phyloP scores from a whole-genome alignment of 2,888 invertebrate species.

The Desoria tigrina region DNA sequence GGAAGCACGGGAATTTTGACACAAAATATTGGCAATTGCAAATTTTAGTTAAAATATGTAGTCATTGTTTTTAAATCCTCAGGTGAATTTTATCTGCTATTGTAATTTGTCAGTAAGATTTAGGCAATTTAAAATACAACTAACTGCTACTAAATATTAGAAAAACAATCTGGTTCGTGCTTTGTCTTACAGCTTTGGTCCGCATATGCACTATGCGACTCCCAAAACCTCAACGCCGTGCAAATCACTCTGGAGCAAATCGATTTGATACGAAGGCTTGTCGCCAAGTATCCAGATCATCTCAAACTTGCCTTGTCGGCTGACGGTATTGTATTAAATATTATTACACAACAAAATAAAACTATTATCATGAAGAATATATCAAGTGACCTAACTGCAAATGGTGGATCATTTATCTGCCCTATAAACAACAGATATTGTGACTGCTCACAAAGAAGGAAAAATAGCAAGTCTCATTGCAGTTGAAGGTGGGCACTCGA shows the following conservation, averaged over 20 bases:
- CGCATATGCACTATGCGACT: slow-evolving; percentile 66
- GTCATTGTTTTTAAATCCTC: too few species aligned
- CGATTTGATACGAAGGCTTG: slow-evolving; percentile 66
- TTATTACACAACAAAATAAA: neutral
- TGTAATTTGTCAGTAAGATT: too few species aligned
- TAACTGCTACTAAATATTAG: too few species aligned
- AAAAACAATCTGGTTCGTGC: too few species aligned
- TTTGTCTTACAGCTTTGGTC: slow-evolving; percentile 64
- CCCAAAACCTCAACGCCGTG: slow-evolving; percentile 68
- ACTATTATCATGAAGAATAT: neutral
- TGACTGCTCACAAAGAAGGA: slow-evolving; percentile 58
- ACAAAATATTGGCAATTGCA: too few species aligned
- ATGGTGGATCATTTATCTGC: neutral
- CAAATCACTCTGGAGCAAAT: slow-evolving; percentile 68
- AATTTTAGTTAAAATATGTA: too few species aligned
- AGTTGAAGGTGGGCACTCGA: slow-evolving; percentile 72
- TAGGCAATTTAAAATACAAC: too few species aligned
- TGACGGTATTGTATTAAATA: slow-evolving; percentile 53
- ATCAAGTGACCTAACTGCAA: too few species aligned
- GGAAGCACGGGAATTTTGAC: too few species aligned
- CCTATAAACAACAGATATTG: slow-evolving; percentile 57
- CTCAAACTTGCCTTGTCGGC: slow-evolving; percentile 63
- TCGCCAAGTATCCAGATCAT: slow-evolving; percentile 60
- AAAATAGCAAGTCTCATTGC: slow-evolving; percentile 64
- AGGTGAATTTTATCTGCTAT: too few species aligned